Evolutionary conservation across 1,140 invertebrate species (phyloP).

Genomic region (Contarinia nasturtii): DNA sequence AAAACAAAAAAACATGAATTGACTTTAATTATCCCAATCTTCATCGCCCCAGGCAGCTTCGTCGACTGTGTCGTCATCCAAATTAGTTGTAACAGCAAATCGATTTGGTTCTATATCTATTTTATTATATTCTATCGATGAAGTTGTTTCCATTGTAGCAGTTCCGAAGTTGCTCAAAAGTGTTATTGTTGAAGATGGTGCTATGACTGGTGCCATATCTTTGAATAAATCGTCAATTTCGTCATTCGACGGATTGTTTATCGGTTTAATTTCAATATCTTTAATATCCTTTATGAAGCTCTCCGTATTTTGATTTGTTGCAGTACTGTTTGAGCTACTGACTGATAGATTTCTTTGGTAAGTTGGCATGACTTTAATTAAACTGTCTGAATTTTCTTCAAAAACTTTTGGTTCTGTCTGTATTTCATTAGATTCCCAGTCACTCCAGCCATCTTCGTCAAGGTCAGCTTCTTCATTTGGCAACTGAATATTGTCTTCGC

Average conservation of each 20-base stretch:
- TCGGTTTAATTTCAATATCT: slow-evolving; percentile 54
- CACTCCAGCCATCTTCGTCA: slow-evolving; percentile 44
- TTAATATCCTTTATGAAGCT: slow-evolving; percentile 40
- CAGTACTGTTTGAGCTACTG: slow-evolving; percentile 1
- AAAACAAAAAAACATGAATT: background rate
- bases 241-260: slow-evolving; percentile 22
- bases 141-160: background rate
- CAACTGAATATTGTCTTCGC: slow-evolving; percentile 47
- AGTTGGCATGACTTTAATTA: slow-evolving; percentile 4
- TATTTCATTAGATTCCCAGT: slow-evolving; percentile 36
- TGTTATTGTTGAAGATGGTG: slow-evolving; percentile 25
- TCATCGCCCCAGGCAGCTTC: slow-evolving; percentile 23
- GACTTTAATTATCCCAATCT: slow-evolving; percentile 8
- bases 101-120: background rate
- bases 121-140: background rate
- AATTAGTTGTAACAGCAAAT: background rate
- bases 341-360: slow-evolving; percentile 7
- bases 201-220: slow-evolving; percentile 66
- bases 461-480: slow-evolving; percentile 22
- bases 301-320: slow-evolving; percentile 25
- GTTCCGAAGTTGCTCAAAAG: background rate
- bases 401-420: background rate
- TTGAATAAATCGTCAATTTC: slow-evolving; percentile 53
- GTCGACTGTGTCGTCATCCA: slow-evolving; percentile 4
- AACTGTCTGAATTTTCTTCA: slow-evolving; percentile 2